Conservation (phyloP, 2,888 invertebrate genomes). For the Diarsia rubi region DNA sequence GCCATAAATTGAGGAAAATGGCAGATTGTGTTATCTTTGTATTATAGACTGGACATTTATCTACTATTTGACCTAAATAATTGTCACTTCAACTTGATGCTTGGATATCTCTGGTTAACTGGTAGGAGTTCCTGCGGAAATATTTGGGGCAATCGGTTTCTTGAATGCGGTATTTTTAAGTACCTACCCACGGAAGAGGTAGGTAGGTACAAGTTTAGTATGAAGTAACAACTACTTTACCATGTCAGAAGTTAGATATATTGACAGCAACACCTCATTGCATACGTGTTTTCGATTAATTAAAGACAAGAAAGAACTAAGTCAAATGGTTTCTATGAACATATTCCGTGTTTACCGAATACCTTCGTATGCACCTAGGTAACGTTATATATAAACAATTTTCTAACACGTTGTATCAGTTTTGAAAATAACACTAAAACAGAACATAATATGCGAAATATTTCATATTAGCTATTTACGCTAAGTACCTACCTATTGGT, state of each 20-base stretch:
- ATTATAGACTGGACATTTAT: conserved; percentile 16
- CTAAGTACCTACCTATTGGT: background rate
- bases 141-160: conserved; percentile 30
- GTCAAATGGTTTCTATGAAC: background rate
- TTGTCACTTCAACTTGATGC: background rate
- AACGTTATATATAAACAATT: background rate
- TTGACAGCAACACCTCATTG: background rate
- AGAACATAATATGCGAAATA: background rate
- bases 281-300: background rate
- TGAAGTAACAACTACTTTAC: background rate
- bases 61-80: conserved; percentile 18
- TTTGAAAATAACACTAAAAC: background rate
- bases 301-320: background rate
- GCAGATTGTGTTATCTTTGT: conserved; percentile 29
- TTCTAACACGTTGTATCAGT: background rate
- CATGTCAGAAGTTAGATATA: background rate
- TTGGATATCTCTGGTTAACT: conserved; percentile 9
- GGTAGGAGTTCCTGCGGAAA: conserved; percentile 22
- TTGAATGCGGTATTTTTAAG: background rate
- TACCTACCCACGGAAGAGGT: background rate
- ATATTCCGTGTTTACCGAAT: background rate
- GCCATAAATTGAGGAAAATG: conserved; percentile 33
- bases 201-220: background rate
- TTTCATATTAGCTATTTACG: background rate
- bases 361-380: background rate